Evolutionary conservation across 1,140 invertebrate genomes (phyloP).

Genomic region (Drosophila nebulosa): DNA sequence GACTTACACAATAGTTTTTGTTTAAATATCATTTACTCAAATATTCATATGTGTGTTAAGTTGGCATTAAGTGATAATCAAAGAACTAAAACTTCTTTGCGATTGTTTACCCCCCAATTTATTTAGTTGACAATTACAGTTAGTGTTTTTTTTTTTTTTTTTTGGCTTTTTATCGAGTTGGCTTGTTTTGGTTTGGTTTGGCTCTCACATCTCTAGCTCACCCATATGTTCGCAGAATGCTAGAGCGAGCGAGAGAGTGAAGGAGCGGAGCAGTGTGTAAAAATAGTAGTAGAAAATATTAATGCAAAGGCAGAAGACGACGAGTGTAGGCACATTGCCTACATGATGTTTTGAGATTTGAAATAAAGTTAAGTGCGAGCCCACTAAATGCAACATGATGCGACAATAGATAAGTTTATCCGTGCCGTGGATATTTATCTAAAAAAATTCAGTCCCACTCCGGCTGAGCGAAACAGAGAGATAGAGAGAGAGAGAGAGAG

Average conservation of each 20-base stretch:
- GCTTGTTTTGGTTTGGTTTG: neutral
- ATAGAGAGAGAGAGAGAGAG: neutral
- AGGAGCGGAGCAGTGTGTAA: neutral
- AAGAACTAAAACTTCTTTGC: too few relatives aligned
- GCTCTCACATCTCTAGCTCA: neutral
- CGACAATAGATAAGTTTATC: conserved; percentile 1
- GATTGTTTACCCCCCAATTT: too few relatives aligned
- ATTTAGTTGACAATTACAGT: neutral
- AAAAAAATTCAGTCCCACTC: neutral
- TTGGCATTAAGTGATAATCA: too few relatives aligned
- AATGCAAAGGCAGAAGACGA: conserved; percentile 8
- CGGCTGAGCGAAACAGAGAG: neutral
- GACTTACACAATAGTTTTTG: neutral
- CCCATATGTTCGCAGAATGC: conserved; percentile 6
- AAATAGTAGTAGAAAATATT: conserved; percentile 2
- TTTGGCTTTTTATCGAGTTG: neutral
- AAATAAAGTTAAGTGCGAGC: conserved; percentile 11
- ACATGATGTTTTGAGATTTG: neutral
- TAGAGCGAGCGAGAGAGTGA: neutral
- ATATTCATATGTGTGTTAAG: too few relatives aligned
- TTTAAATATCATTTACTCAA: too few relatives aligned
- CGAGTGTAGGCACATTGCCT: neutral
- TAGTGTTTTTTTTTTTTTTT: neutral
- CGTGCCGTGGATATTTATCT: neutral
- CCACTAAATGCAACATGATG: neutral